These are phyloP conservation scores for Proctacanthus coquilletti DNA, from an alignment of 1,140 invertebrate genomes.

Conservation along the genomic window DNA sequence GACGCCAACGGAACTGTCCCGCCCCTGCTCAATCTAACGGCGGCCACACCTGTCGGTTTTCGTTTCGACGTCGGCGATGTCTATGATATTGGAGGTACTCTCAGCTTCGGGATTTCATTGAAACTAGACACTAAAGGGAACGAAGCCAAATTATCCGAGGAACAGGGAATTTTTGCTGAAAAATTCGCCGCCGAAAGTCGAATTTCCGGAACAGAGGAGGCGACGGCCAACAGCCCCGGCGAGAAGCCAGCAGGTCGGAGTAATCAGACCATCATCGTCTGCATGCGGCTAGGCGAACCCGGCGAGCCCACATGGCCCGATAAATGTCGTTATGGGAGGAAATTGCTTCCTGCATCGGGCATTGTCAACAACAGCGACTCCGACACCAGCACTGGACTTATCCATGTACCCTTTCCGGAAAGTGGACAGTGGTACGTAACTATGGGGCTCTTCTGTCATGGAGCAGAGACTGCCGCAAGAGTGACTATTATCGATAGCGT, in stretches of 20 bases:
- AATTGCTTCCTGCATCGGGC: constrained; percentile 33
- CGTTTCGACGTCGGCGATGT: constrained; percentile 47
- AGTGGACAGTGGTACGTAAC: constrained; percentile 59
- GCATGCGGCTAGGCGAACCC: constrained; percentile 36
- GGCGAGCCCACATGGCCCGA: constrained; percentile 38
- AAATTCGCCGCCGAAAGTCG: constrained; percentile 18
- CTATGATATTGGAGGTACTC: constrained; percentile 52
- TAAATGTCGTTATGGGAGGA: constrained; percentile 36
- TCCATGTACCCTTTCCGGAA: constrained; percentile 63
- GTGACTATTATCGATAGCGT: constrained; percentile 21
- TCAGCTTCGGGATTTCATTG: constrained; percentile 46
- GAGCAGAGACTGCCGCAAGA: constrained; percentile 21
- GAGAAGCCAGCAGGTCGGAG: constrained; percentile 6
- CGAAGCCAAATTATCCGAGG: constrained; percentile 12
- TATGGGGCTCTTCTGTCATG: constrained; percentile 43
- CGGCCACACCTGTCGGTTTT: constrained; percentile 38
- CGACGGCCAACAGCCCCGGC: not conserved
- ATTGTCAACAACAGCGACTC: constrained; percentile 39
- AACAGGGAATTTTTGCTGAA: constrained; percentile 21
- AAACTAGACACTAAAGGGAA: constrained; percentile 35
- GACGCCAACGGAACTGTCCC: constrained; percentile 40
- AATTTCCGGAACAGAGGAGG: too few relatives aligned
- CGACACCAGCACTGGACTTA: constrained; percentile 36
- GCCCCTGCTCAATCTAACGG: constrained; percentile 44
- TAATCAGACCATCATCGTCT: constrained; percentile 38